These are phyloP conservation scores for Terebella lapidaria DNA, from an alignment of 2,888 invertebrate species.

Conservation along the genomic window DNA sequence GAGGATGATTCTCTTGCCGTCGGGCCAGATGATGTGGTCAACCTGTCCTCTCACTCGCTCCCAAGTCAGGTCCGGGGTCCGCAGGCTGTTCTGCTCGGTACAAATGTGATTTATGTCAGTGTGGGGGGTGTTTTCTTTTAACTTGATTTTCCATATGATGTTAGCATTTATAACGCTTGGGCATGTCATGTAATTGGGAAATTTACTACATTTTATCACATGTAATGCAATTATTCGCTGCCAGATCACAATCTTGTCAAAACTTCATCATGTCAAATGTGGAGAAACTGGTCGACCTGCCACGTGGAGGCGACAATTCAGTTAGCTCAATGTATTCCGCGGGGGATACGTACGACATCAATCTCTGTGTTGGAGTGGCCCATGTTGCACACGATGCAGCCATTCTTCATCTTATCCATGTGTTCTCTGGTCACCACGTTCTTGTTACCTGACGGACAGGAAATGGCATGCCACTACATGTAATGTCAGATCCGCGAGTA, in stretches of 20 bases:
- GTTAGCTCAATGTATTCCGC: too few relatives aligned
- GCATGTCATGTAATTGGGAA: not conserved
- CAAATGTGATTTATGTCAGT: too few relatives aligned
- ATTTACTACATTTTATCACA: too few relatives aligned
- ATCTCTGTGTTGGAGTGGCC: conserved; percentile 98
- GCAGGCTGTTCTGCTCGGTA: conserved; percentile 58
- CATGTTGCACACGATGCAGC: conserved; percentile 97
- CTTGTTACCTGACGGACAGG: conserved; percentile 68
- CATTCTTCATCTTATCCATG: conserved; percentile 87
- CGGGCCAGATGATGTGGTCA: conserved; percentile 97
- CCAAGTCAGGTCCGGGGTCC: conserved; percentile 93
- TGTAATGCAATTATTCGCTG: too few relatives aligned
- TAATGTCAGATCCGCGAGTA: too few relatives aligned
- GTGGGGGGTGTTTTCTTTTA: too few relatives aligned
- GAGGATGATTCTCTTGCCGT: conserved; percentile 87
- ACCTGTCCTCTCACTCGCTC: conserved; percentile 96
- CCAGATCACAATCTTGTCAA: too few relatives aligned
- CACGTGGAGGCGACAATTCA: too few relatives aligned
- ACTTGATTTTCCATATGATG: not conserved
- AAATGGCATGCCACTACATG: too few relatives aligned
- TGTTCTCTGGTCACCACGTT: conserved; percentile 83
- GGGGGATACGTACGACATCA: conserved; percentile 29
- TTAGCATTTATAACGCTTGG: not conserved
- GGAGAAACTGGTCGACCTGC: too few relatives aligned
- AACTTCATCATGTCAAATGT: too few relatives aligned